Percentiles rank a stretch among this genome's conserved stretches.
Conservation (phyloP, 2,888 invertebrate species). For the Stenotaenia linearis region DNA sequence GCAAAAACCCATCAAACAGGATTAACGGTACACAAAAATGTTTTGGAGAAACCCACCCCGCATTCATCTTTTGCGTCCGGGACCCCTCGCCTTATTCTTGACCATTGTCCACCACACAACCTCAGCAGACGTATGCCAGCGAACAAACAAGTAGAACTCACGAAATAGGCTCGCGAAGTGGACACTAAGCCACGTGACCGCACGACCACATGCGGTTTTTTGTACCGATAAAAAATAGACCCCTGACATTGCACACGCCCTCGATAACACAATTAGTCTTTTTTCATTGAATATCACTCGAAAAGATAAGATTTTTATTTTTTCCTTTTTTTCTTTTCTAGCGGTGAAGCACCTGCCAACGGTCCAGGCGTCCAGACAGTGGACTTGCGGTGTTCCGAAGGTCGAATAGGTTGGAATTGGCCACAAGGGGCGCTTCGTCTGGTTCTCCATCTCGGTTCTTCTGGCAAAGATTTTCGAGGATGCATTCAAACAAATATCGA, state of each 20-base stretch:
- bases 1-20: background rate
- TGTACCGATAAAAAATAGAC: conserved; percentile 1
- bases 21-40: background rate
- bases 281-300: background rate
- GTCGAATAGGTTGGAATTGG: conserved; percentile 65
- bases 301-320: background rate
- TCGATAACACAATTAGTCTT: background rate
- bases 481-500: conserved; percentile 56
- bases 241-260: background rate
- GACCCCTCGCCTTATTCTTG: background rate
- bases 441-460: conserved; percentile 56
- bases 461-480: conserved; percentile 46
- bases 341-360: background rate
- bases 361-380: conserved; percentile 62
- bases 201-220: background rate
- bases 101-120: background rate
- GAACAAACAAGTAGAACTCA: background rate
- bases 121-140: background rate
- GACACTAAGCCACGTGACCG: background rate
- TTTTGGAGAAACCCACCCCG: background rate
- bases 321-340: background rate
- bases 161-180: background rate
- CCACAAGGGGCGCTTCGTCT: conserved; percentile 67
- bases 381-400: conserved; percentile 67
- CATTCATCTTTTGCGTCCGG: background rate